Percentiles rank a stretch among this genome's conserved stretches.
Evolutionary conservation across 2,888 invertebrate species (phyloP).

Genomic region (Hyposoter didymator): DNA sequence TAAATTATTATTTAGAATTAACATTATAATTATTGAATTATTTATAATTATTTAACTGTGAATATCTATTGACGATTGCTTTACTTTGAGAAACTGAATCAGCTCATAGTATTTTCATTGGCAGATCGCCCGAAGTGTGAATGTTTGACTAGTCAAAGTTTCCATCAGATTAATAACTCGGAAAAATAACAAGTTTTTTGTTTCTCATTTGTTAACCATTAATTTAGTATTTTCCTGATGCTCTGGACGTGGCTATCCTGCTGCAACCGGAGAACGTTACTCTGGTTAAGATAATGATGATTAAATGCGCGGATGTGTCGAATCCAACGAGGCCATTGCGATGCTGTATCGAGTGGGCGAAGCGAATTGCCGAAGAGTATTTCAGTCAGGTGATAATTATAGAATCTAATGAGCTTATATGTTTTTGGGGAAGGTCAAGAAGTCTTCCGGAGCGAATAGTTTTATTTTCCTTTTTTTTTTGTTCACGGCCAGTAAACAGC

Average conservation of each 20-base stretch:
- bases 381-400: constrained; percentile 89
- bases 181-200: neutral
- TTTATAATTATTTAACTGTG: neutral
- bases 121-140: neutral
- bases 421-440: constrained; percentile 13
- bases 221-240: constrained; percentile 75
- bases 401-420: constrained; percentile 30
- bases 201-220: neutral
- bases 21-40: too few species aligned
- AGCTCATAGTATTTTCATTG: neutral
- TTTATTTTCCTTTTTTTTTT: neutral
- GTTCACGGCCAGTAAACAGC: constrained; percentile 9
- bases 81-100: neutral
- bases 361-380: constrained; percentile 98
- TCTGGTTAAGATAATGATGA: constrained; percentile 97
- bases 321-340: constrained; percentile 96
- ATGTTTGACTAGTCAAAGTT: neutral
- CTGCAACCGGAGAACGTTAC: constrained; percentile 92
- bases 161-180: neutral
- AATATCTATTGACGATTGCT: neutral
- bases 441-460: constrained; percentile 24
- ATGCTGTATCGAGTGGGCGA: constrained; percentile 96
- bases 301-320: constrained; percentile 99
- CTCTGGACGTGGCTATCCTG: constrained; percentile 81
- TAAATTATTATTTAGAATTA: too few species aligned